Evolutionary conservation across 2,888 invertebrate genomes (phyloP).

Genomic region (Rhopalosiphum nymphaeae): DNA sequence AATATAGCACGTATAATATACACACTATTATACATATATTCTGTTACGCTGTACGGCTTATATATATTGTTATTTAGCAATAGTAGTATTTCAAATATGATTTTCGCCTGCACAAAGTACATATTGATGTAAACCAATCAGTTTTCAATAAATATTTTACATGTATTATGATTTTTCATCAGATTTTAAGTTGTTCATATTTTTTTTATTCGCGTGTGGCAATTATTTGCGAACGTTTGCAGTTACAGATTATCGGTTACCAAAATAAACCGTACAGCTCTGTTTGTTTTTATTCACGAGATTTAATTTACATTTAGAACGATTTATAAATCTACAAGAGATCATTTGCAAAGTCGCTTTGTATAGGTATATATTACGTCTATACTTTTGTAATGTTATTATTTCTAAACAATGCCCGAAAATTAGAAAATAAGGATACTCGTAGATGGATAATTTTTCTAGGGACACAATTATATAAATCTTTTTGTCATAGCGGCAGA

Average conservation of each 20-base stretch:
- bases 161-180: not conserved
- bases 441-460: too few relatives aligned
- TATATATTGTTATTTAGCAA: not conserved
- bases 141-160: not conserved
- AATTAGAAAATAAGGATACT: not conserved
- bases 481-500: not conserved
- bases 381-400: not conserved
- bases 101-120: not conserved
- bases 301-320: not conserved
- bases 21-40: not conserved
- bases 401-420: not conserved
- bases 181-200: not conserved
- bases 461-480: not conserved
- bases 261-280: not conserved
- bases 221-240: not conserved
- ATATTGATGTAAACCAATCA: not conserved
- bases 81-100: not conserved
- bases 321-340: not conserved
- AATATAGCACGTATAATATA: not conserved
- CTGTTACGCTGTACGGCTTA: not conserved
- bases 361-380: not conserved
- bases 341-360: not conserved
- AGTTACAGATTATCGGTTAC: not conserved
- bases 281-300: not conserved
- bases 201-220: not conserved